Percentiles rank a stretch among this genome's conserved stretches.
These are phyloP conservation scores for Python bivittatus DNA, from an alignment of 2,113 vertebrate genomes.

Conservation along the genomic window DNA sequence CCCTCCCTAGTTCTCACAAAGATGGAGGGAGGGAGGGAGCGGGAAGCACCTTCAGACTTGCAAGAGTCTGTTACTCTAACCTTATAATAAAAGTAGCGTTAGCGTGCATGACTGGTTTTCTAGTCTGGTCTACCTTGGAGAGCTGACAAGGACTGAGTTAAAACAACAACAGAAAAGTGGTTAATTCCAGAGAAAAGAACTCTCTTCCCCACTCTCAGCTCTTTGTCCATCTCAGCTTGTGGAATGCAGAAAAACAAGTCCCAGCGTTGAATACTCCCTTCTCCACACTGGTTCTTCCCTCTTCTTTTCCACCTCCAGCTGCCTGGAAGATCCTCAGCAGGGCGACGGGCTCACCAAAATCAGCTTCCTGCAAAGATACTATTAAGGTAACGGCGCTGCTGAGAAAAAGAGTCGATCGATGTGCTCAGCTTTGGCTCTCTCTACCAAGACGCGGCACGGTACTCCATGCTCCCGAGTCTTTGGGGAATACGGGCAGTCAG, in stretches of 20 bases:
- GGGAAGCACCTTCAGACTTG: not conserved
- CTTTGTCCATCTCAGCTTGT: not conserved
- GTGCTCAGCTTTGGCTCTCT: not conserved
- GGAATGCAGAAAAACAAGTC: not conserved
- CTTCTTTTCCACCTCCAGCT: constrained; percentile 25
- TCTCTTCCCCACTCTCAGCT: not conserved
- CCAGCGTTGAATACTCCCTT: not conserved
- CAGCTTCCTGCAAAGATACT: not conserved
- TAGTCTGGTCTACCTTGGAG: not conserved
- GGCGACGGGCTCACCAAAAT: not conserved
- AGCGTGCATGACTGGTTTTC: not conserved
- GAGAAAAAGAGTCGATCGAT: not conserved
- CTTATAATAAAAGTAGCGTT: not conserved
- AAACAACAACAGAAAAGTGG: not conserved
- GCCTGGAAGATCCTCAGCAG: not conserved
- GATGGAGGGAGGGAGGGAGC: accelerated
- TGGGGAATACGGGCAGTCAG: not conserved
- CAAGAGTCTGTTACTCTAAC: not conserved
- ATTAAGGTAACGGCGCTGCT: not conserved
- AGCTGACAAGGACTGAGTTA: not conserved
- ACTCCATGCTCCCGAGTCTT: not conserved
- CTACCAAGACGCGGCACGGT: not conserved
- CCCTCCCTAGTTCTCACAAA: not conserved
- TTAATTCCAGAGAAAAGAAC: not conserved
- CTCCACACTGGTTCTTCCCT: not conserved